Base-by-base conservation (phyloP, 2,113 vertebrate species). In the Epinephelus lanceolatus region DNA sequence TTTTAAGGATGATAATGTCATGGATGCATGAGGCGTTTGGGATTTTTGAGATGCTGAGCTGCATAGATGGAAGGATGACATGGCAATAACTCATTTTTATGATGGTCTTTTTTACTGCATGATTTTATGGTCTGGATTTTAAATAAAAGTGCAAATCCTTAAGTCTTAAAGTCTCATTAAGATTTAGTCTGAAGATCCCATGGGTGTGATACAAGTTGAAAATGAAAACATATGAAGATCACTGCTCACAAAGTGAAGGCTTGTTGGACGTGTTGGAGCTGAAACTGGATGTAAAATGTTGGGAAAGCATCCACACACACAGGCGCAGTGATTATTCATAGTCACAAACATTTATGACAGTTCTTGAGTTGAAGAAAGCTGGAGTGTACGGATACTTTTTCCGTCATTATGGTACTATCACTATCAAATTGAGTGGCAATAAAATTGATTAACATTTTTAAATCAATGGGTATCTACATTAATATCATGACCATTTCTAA, bases 31-130 rank as follows among this genome's bases (percentile, higher is more conserved):
- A 63, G 47, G 67, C 1, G 21, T 55, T 23, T 55, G 7, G 49
- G 67, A 84, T 69, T 40, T 19, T n/a, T 85, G n/a, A 62, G 47
- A 57, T 74, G 25, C 42, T 79, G 21, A 42, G 47, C 15, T 67
- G 40, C 61, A 47, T 11, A 45, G 47, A 47, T 60, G 47, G 47
- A 78, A 65, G 47, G 21, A 73, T 65, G 18, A 62, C 45, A 7
- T 0, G 4, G 37, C 9, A 25, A 11, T 12, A 6, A 55, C 15
- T 23, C 2, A 33, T 23, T 51, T 52, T 33, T 47, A 18, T 21
- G 9, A 6, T 19, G 2, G 13, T 37, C 12, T 61, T 17, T 37
- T 15, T 6, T 74, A 23, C 33, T 71, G 7, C 19, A 5, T 12
- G 6, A 23, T 56, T 17, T 17, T 40, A n/a, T 37, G 30, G 2